phyloP scores from a whole-genome alignment of 2,888 invertebrate genomes.

The Bimastos eiseni region DNA sequence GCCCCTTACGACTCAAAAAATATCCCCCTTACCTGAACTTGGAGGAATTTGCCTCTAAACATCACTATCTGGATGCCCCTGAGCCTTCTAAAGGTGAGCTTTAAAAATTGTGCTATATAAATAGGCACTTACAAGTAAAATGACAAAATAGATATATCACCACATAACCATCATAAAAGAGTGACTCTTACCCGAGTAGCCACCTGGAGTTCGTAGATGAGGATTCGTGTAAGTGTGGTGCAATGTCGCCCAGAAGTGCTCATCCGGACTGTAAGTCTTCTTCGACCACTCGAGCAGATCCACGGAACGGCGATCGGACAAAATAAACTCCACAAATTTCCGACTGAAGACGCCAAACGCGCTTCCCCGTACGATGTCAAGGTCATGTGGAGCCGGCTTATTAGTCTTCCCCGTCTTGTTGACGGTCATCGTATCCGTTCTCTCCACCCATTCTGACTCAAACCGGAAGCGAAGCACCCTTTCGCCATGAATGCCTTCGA shows the following conservation, averaged over 20 bases:
- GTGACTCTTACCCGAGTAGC: constrained; percentile 50
- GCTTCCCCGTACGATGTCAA: constrained; percentile 57
- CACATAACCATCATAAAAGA: not conserved
- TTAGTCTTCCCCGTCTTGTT: constrained; percentile 44
- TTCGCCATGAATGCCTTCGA: constrained; percentile 55
- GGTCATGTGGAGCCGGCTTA: constrained; percentile 45
- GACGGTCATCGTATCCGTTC: not conserved
- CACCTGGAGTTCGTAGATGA: constrained; percentile 53
- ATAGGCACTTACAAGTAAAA: not conserved
- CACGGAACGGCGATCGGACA: constrained; percentile 48
- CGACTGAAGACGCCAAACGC: constrained; percentile 59
- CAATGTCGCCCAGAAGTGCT: constrained; percentile 60
- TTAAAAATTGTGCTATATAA: not conserved
- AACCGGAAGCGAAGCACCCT: constrained; percentile 39
- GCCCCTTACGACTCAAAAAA: no score
- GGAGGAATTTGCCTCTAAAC: no score
- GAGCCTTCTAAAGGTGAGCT: not conserved
- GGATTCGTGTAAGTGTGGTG: constrained; percentile 53
- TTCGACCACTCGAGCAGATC: constrained; percentile 56
- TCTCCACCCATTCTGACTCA: not conserved
- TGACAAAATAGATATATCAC: not conserved
- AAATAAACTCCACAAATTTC: constrained; percentile 54
- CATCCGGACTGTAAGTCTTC: constrained; percentile 57
- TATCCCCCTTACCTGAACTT: no score
- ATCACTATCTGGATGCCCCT: no score